Conservation (phyloP, 2,113 vertebrate species). For the Heteronetta atricapilla region DNA sequence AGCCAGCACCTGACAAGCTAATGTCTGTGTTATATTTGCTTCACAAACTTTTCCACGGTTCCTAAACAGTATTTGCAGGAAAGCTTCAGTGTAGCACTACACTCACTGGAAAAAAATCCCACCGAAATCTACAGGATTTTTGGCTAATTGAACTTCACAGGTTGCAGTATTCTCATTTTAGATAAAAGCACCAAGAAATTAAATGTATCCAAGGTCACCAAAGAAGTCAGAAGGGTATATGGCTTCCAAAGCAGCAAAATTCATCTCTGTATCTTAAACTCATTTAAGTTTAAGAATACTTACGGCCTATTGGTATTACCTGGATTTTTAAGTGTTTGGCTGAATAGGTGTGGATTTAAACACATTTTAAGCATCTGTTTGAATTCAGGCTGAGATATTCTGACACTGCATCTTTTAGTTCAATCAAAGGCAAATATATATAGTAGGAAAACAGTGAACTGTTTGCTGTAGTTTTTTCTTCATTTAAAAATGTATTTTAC, state of each 20-base stretch:
- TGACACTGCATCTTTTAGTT: neutral
- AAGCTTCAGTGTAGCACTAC: neutral
- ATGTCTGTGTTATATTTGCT: accelerated
- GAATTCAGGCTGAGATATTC: neutral
- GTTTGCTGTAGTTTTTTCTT: neutral
- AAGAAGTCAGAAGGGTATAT: neutral
- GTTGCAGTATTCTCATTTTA: neutral
- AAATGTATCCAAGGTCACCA: neutral
- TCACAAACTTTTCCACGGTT: neutral
- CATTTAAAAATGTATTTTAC: neutral
- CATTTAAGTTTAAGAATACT: neutral
- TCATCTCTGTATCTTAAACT: neutral
- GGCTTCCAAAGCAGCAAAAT: neutral
- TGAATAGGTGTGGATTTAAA: neutral
- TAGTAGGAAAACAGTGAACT: neutral
- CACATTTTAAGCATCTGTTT: neutral
- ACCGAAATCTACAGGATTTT: neutral
- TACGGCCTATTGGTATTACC: neutral
- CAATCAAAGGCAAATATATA: neutral
- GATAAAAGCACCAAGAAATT: neutral
- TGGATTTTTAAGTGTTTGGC: neutral
- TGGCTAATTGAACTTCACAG: neutral
- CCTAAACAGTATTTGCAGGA: neutral
- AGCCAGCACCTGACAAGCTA: neutral
- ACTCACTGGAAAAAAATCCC: neutral